Evolutionary conservation across 2,113 vertebrate species (phyloP).

Genomic region (Nipponia nippon): DNA sequence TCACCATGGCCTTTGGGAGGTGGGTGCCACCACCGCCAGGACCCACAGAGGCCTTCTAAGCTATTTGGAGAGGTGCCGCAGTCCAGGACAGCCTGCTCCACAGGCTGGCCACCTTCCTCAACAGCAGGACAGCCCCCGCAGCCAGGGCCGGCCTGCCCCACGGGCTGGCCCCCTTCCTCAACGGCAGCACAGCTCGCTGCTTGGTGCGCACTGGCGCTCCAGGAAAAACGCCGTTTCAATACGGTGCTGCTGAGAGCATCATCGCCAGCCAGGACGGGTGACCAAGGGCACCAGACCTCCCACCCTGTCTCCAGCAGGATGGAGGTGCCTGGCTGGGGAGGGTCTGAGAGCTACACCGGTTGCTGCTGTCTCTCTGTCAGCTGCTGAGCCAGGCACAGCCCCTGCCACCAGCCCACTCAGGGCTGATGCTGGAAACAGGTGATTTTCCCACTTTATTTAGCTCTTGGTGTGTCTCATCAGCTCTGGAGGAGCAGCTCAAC

Average conservation of each 20-base stretch:
- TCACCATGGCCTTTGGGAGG: background rate
- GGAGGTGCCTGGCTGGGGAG: too few species aligned
- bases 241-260: background rate
- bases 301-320: background rate
- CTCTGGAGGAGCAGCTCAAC: background rate
- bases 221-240: rapidly evolving
- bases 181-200: rapidly evolving
- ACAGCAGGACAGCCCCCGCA: rapidly evolving
- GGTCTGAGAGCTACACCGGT: rapidly evolving
- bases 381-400: background rate
- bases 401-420: background rate
- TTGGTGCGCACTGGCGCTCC: rapidly evolving
- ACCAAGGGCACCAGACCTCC: background rate
- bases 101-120: background rate
- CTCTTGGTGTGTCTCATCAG: background rate
- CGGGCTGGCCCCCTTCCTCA: background rate
- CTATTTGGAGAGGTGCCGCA: background rate
- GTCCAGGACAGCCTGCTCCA: background rate
- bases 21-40: background rate
- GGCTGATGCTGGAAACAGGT: background rate
- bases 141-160: too few species aligned
- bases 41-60: background rate
- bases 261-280: background rate
- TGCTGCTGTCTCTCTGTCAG: background rate
- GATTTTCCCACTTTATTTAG: background rate